Evolutionary conservation across 2,113 vertebrate species (phyloP).

Genomic region (Tragelaphus buxtoni): DNA sequence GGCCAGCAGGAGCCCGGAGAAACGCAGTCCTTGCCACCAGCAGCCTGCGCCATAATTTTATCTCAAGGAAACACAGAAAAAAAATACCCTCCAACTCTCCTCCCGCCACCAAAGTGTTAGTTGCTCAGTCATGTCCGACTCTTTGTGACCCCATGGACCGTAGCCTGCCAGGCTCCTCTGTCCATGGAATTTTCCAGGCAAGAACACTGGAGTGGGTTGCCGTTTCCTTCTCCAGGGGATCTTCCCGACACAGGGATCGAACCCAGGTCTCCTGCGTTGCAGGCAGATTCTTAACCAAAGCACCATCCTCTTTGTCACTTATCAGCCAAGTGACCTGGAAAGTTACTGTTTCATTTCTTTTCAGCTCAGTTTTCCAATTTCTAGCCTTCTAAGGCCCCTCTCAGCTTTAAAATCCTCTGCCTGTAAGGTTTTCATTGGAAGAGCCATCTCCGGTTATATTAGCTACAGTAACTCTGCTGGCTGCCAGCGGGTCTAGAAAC

Average conservation of each 20-base stretch:
- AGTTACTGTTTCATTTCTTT: background rate
- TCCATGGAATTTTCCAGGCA: background rate
- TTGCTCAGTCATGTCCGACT: background rate
- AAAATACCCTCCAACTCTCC: background rate
- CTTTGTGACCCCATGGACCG: background rate
- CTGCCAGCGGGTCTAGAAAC: background rate
- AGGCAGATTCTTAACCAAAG: background rate
- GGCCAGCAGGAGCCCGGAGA: slow-evolving; percentile 16
- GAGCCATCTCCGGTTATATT: background rate
- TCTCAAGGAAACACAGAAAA: slow-evolving; percentile 54
- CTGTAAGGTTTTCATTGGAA: background rate
- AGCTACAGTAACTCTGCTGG: background rate
- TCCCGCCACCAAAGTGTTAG: background rate
- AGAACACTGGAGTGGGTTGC: background rate
- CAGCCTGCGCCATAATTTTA: background rate
- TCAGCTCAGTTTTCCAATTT: background rate
- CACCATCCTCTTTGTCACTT: background rate
- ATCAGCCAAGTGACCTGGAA: background rate
- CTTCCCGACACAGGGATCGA: background rate
- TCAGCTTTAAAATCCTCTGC: slow-evolving; percentile 11
- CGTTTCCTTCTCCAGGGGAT: background rate
- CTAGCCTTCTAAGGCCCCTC: background rate
- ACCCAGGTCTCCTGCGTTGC: background rate
- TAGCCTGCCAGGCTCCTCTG: background rate
- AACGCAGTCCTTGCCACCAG: slow-evolving; percentile 7